Conservation (phyloP, 64 coral and sea anemone genomes). For the Cladopsammia gracilis region DNA sequence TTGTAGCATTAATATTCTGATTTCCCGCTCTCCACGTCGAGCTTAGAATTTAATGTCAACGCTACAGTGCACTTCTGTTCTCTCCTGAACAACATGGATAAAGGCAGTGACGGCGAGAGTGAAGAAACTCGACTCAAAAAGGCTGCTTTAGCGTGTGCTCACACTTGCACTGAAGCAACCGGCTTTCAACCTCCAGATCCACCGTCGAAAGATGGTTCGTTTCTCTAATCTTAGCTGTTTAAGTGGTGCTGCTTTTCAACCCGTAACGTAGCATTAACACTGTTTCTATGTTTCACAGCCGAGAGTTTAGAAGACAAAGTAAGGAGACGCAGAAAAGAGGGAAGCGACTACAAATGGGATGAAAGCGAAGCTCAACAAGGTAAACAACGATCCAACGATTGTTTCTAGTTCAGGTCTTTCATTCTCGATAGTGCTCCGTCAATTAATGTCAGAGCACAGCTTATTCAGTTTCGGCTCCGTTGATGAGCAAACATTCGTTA, state of each 20-base stretch:
- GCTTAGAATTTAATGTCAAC: background rate
- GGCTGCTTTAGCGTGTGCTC: background rate
- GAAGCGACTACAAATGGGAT: background rate
- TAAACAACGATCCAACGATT: background rate
- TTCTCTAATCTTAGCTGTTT: background rate
- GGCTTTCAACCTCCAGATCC: background rate
- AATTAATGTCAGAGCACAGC: background rate
- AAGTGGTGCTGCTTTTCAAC: background rate
- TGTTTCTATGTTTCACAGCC: background rate
- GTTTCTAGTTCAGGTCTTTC: background rate
- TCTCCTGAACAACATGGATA: background rate
- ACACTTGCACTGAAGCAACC: slow-evolving; percentile 4
- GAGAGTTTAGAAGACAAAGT: background rate
- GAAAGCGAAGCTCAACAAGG: background rate
- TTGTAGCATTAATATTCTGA: slow-evolving; percentile 6
- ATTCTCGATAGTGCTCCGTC: background rate
- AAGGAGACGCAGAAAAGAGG: background rate
- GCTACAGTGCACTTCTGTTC: background rate
- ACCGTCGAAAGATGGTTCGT: background rate
- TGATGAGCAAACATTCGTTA: too few species aligned
- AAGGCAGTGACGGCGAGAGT: background rate
- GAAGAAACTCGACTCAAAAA: background rate
- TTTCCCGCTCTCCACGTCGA: background rate
- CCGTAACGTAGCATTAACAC: background rate
- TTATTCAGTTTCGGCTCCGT: background rate